A percentile compares a stretch with the other conserved stretches of the same genome.
These are phyloP conservation scores for Brachionus koreanus DNA, from an alignment of 1,140 invertebrate genomes.

Conservation along the genomic window DNA sequence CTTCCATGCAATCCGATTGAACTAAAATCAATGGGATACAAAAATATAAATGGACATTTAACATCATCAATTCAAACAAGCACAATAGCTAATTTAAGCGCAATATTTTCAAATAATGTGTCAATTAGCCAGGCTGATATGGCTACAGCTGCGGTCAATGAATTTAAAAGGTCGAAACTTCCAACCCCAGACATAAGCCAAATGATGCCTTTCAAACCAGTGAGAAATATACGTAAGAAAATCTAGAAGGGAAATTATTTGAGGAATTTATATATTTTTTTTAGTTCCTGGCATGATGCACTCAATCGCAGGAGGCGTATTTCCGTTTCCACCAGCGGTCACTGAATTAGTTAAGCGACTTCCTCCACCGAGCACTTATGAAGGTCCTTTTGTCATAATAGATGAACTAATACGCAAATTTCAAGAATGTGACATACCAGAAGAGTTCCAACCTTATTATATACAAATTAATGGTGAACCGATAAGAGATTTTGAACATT, in stretches of 20 bases:
- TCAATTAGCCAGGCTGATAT: conserved; percentile 11
- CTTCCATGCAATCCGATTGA: conserved; percentile 86
- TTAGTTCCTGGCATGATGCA: conserved; percentile 49
- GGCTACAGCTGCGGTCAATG: background rate
- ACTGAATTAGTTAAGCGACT: conserved; percentile 78
- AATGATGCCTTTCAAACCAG: conserved; percentile 88
- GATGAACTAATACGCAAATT: conserved; percentile 34
- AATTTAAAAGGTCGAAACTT: conserved; percentile 51
- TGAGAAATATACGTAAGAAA: conserved; percentile 43
- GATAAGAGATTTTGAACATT: conserved; percentile 38
- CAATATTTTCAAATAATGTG: background rate
- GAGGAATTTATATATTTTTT: conserved; percentile 47
- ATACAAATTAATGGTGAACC: conserved; percentile 26
- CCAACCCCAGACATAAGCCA: conserved; percentile 81
- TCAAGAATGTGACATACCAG: conserved; percentile 18
- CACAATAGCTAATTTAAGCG: background rate
- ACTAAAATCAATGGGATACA: conserved; percentile 67
- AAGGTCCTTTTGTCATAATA: conserved; percentile 45
- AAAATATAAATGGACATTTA: conserved; percentile 49
- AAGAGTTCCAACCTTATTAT: conserved; percentile 35
- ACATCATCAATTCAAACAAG: background rate
- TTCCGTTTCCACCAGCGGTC: conserved; percentile 84
- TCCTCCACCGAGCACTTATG: conserved; percentile 81
- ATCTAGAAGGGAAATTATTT: background rate
- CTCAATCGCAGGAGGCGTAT: conserved; percentile 70